Evolutionary conservation across 2,797 vertebrate genomes (phyloP).

Genomic region (Mormyrus hasselquistii): DNA sequence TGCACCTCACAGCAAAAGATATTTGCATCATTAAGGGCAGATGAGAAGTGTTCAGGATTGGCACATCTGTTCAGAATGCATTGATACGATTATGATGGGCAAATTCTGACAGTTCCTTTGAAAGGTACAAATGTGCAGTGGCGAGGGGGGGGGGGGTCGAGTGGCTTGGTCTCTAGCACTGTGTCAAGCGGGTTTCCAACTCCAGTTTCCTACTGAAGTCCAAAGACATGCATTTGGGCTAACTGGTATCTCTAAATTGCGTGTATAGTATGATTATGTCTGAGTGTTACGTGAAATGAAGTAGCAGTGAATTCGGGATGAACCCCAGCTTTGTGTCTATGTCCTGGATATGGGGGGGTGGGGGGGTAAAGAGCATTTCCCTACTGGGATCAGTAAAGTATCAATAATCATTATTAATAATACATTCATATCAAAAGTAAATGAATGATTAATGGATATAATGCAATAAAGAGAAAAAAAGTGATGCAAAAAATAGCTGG

Average conservation of each 20-base stretch:
- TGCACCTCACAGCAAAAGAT: background rate
- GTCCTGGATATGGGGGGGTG: too few species aligned
- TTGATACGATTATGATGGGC: background rate
- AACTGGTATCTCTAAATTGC: background rate
- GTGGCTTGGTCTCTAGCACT: background rate
- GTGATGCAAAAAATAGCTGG: background rate
- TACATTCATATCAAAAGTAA: background rate
- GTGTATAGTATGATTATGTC: background rate
- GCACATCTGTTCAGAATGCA: background rate
- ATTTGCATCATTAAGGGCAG: background rate
- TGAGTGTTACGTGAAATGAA: background rate
- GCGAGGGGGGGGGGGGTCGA: background rate
- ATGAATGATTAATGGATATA: background rate
- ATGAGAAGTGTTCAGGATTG: background rate
- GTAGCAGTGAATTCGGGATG: background rate
- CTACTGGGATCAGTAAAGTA: background rate
- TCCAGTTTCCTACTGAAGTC: background rate
- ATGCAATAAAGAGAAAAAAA: background rate
- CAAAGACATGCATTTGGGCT: background rate
- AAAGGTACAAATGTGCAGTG: background rate
- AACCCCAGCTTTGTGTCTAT: background rate
- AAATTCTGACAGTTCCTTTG: background rate
- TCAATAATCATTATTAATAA: background rate
- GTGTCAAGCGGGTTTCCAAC: background rate
- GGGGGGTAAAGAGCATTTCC: background rate